Percentiles rank a stretch among this genome's conserved stretches.
Evolutionary conservation across 2,888 invertebrate genomes (phyloP).

Genomic region (Oxycera nigricornis): DNA sequence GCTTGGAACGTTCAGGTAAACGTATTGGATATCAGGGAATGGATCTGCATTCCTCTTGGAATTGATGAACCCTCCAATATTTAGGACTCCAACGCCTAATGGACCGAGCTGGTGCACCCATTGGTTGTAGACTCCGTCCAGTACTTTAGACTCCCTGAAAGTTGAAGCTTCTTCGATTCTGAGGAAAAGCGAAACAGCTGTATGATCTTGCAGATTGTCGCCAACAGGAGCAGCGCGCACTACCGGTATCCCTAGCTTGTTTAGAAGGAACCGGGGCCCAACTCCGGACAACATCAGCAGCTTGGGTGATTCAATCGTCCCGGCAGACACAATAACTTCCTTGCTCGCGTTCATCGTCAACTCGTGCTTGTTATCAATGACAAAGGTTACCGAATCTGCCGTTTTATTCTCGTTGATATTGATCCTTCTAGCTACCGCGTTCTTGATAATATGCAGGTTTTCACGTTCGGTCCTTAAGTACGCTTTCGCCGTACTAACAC

Average conservation of each 20-base stretch:
- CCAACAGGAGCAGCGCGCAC: not conserved
- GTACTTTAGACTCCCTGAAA: not conserved
- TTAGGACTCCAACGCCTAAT: not conserved
- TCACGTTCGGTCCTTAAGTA: constrained; percentile 61
- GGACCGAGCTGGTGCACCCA: constrained; percentile 19
- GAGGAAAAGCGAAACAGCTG: constrained; percentile 4
- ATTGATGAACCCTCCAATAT: constrained; percentile 11
- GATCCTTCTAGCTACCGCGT: constrained; percentile 64
- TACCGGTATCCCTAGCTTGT: constrained; percentile 68
- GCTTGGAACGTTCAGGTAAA: not conserved
- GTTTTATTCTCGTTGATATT: constrained; percentile 62
- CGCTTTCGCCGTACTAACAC: constrained; percentile 64
- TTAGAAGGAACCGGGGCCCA: constrained; percentile 73
- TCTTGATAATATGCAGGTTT: constrained; percentile 65
- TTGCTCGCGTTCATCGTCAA: constrained; percentile 6
- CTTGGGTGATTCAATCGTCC: constrained; percentile 70
- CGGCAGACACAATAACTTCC: constrained; percentile 20
- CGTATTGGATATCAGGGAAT: constrained; percentile 2
- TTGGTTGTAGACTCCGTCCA: constrained; percentile 25
- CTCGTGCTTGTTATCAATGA: constrained; percentile 7
- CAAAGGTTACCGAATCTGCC: constrained; percentile 60
- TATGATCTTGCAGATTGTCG: constrained; percentile 28
- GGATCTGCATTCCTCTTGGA: not conserved
- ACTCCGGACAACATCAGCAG: constrained; percentile 85
- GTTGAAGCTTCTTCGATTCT: not conserved